Evolutionary conservation across 2,888 invertebrate genomes (phyloP), one percentile per base, ranked within the genome.

Genomic region (Pristionchus arcanus): DNA sequence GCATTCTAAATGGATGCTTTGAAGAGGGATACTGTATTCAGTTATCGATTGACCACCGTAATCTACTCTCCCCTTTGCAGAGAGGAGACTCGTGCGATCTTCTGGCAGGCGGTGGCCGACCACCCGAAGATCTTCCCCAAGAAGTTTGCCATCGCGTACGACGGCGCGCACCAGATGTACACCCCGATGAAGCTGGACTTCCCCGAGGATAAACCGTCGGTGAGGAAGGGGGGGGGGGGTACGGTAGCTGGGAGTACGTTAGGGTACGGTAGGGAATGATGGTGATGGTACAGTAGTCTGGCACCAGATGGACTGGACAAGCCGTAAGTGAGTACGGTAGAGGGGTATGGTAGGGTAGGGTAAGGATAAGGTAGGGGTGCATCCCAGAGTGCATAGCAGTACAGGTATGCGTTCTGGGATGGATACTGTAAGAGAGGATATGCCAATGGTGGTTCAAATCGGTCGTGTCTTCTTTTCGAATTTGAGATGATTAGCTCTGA

Each of bases 81-180:
- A 31, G 94, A 94, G 74, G 94, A 94, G 87, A 91, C 91, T 86
- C 93, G 94, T 13, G 89, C 91, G 55, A 93, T 94, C 90, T 94
- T 94, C 92, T 94, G 94, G 94, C 91, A 92, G 86, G 92, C 91
- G 16, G 93, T 94, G n/a, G 85, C 90, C 31, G 92, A 92, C 86
- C 88, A 92, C 84, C 92, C 92, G 19, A 53, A 89, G 31, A 90
- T 93, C 90, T 94, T 94, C 92, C 90, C 90, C 89, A 93, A 93
- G 89, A 92, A 91, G 90, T 94, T 92, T 90, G 93, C 92, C 7
- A 83, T 94, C 55, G 94, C 94, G 74, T 94, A 92, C 90, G 94
- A 94, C 84, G 94, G 94, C 15, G 91, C 92, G 25, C 94, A 94
- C 85, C 93, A 92, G 90, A 90, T 94, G 59, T 94, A 93, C 90